Conservation (phyloP, 2,888 invertebrate species). For the Philereme transversata region DNA sequence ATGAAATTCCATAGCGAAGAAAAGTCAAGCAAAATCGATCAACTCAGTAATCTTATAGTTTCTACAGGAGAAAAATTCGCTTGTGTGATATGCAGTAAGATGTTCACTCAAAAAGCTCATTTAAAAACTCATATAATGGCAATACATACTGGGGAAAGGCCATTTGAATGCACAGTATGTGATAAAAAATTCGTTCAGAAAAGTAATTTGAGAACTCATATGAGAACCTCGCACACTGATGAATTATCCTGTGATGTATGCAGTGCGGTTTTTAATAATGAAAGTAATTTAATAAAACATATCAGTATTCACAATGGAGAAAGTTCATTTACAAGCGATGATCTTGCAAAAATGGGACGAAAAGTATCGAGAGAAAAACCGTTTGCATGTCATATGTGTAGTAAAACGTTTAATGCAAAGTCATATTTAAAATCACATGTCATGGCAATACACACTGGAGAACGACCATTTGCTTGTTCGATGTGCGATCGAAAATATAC, state of each 20-base stretch:
- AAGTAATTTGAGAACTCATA: constrained; percentile 17
- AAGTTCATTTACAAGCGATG: neutral
- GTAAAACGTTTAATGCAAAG: constrained; percentile 18
- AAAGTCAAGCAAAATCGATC: neutral
- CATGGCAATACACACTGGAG: constrained; percentile 24
- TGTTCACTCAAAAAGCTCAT: constrained; percentile 17
- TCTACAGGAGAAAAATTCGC: constrained; percentile 7
- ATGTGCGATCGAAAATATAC: constrained; percentile 25
- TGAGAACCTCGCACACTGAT: constrained; percentile 4
- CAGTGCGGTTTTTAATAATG: constrained; percentile 1
- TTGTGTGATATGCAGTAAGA: constrained; percentile 17
- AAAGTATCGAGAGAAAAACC: neutral
- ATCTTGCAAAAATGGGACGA: neutral
- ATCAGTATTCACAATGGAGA: constrained; percentile 8
- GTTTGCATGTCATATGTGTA: constrained; percentile 10
- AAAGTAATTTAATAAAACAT: constrained; percentile 9
- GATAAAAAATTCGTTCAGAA: constrained; percentile 17
- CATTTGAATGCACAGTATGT: constrained; percentile 10
- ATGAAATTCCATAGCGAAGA: constrained; percentile 13
- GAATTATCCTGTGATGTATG: constrained; percentile 5
- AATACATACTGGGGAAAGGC: constrained; percentile 12
- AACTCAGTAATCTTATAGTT: constrained; percentile 2
- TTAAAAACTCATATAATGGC: constrained; percentile 25
- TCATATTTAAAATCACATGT: constrained; percentile 21
- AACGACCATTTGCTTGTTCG: constrained; percentile 18